Base-by-base conservation (phyloP, 1,140 invertebrate genomes). In the Elysia chlorotica region DNA sequence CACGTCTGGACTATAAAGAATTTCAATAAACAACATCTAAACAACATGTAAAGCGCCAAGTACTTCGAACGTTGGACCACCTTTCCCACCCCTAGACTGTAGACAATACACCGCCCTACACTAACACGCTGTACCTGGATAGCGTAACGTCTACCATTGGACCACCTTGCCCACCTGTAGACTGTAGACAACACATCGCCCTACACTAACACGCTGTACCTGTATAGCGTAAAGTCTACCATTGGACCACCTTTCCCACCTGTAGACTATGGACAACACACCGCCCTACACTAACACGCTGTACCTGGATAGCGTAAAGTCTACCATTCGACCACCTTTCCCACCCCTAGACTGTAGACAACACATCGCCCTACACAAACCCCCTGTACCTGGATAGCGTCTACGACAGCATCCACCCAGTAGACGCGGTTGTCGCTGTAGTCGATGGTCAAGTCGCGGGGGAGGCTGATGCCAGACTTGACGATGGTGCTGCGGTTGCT, bases 321-420 rank as follows among this genome's bases (percentile, higher is more conserved):
- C 10, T 48, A 14, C n/a, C 41, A 48, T 48, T 48, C n/a, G 10
- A 14, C n/a, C 10, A 48, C 10, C n/a, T n/a, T 48, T 10, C 41
- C 41, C 41, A 14, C n/a, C 41, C n/a, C 41, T n/a, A 48, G 41
- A 14, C 41, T 48, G n/a, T n/a, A 48, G n/a, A 10, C 41, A 48
- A 10, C n/a, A 48, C 41, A 48, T n/a, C 41, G 10, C 41, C 41
- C 41, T 48, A 10, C 41, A 10, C 41, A 10, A 48, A 48, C 10
- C 30, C 62, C 10, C 59, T 81, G 93, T 95, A 86, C 86, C 82
- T 98, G 95, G 76, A 99, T 97, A 74, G 92, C 93, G 85, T 99
- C 96, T 25, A 96, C 88, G 82, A 93, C 93, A 0, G 96, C 94
- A 86, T 99, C 98, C 0, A 97, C 95, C 97, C 97, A 99, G 85